A percentile compares a stretch with the other conserved stretches of the same genome.
Conservation (phyloP, 2,113 vertebrate species). For the Mesembrinibis cayennensis region DNA sequence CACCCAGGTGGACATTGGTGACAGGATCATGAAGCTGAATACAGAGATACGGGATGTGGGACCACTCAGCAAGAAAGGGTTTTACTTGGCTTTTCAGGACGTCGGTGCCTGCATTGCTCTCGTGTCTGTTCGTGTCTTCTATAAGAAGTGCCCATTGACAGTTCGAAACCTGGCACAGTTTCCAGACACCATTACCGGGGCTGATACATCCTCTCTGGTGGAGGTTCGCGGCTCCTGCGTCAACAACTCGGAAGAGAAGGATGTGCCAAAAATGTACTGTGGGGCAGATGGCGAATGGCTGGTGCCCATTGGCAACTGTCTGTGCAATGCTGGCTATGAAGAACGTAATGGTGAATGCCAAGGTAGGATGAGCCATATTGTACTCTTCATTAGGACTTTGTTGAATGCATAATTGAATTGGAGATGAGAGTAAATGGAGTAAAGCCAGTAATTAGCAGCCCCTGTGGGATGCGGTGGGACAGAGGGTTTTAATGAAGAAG, state of each 20-base stretch:
- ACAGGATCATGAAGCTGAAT: constrained; percentile 98
- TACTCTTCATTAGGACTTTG: constrained; percentile 69
- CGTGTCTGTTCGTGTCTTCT: constrained; percentile 95
- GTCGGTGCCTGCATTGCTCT: constrained; percentile 96
- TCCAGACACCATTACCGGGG: constrained; percentile 94
- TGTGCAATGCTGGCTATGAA: constrained; percentile 95
- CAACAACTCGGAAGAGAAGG: constrained; percentile 96
- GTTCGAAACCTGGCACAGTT: constrained; percentile 96
- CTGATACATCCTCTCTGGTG: constrained; percentile 95
- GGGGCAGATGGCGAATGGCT: constrained; percentile 98
- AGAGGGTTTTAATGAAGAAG: constrained; percentile 75
- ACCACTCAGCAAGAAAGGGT: constrained; percentile 87
- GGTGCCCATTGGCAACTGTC: constrained; percentile 97
- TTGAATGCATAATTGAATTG: constrained; percentile 75
- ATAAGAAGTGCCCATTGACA: constrained; percentile 93
- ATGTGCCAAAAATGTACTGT: constrained; percentile 99
- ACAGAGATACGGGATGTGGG: constrained; percentile 95
- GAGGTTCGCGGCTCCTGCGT: constrained; percentile 97
- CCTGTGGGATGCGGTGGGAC: constrained; percentile 78
- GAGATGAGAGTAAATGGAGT: constrained; percentile 80
- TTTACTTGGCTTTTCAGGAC: constrained; percentile 98
- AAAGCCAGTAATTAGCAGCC: constrained; percentile 83
- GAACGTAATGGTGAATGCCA: constrained; percentile 91
- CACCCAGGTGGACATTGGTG: constrained; percentile 98
- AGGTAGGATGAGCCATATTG: constrained; percentile 81